Percentiles rank a stretch among this genome's conserved stretches.
phyloP scores from a whole-genome alignment of 2,113 vertebrate genomes.

The Hypanus sabinus region DNA sequence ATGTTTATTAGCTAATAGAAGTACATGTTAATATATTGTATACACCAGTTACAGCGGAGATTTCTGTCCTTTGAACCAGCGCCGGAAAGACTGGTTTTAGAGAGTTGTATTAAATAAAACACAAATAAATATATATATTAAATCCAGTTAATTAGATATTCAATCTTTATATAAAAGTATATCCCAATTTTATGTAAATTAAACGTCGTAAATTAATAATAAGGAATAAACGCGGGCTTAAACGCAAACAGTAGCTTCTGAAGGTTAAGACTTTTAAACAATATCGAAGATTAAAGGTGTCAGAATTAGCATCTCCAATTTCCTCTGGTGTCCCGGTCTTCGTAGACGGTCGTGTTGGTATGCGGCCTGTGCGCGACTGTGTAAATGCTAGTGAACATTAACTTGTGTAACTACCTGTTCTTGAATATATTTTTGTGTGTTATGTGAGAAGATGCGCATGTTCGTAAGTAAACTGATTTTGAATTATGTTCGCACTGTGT shows the following conservation, averaged over 20 bases:
- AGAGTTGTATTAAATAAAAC: background rate
- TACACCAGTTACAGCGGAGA: background rate
- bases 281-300: background rate
- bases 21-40: background rate
- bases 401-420: background rate
- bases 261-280: background rate
- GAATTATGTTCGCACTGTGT: no score
- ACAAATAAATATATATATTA: background rate
- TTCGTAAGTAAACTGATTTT: no score
- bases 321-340: background rate
- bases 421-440: background rate
- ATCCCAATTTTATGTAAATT: background rate
- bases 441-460: background rate
- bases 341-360: background rate
- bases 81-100: background rate
- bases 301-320: background rate
- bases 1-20: background rate
- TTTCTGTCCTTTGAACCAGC: background rate
- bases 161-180: background rate
- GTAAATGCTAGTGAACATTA: background rate
- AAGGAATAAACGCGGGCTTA: background rate
- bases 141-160: background rate
- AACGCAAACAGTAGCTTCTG: background rate
- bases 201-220: background rate
- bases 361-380: background rate